These are phyloP conservation scores for Zosterops lateralis DNA, from an alignment of 2,113 vertebrate species.

Conservation along the genomic window DNA sequence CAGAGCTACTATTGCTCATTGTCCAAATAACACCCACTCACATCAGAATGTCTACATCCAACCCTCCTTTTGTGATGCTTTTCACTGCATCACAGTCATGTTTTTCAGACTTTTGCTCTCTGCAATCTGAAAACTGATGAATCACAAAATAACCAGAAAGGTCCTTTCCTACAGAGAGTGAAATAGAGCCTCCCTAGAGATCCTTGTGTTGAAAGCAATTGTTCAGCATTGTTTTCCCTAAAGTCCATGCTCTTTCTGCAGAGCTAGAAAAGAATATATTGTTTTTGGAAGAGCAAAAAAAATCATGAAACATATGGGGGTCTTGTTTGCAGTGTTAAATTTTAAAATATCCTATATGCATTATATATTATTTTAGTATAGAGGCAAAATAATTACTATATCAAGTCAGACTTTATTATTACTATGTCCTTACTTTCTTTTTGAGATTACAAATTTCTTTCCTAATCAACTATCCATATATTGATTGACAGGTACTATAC, in stretches of 20 bases:
- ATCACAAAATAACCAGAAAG: background rate
- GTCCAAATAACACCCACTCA: background rate
- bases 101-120: background rate
- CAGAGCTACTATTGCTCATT: background rate
- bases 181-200: background rate
- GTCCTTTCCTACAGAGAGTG: background rate
- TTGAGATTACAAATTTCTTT: constrained; percentile 40
- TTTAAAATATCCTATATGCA: constrained; percentile 54
- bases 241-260: background rate
- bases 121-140: background rate
- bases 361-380: constrained; percentile 54
- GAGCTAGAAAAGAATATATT: background rate
- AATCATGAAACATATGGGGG: background rate
- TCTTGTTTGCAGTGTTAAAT: constrained; percentile 29
- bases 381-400: constrained; percentile 51
- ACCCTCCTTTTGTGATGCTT: background rate
- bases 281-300: constrained; percentile 34
- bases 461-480: background rate
- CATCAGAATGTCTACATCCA: background rate
- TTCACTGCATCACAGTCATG: background rate
- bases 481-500: background rate
- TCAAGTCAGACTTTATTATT: constrained; percentile 63
- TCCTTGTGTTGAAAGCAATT: background rate
- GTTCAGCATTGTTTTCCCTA: background rate
- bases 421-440: constrained; percentile 31